Conservation (phyloP, 2,113 vertebrate genomes). For the Ascaphus truei region DNA sequence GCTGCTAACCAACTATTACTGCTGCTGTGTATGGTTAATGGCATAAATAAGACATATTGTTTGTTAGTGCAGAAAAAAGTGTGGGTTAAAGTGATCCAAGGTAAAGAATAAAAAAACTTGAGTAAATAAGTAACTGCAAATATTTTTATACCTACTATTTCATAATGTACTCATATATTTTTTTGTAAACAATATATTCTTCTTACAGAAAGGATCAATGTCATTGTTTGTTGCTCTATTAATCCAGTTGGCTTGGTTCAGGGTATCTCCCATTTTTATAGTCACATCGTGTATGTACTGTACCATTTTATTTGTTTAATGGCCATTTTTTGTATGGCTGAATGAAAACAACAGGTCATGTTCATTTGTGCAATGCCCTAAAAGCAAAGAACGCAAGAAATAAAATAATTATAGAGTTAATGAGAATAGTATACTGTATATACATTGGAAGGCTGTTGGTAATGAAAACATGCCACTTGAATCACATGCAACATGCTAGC, state of each 20-base stretch:
- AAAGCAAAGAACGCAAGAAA: neutral
- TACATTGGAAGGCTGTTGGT: neutral
- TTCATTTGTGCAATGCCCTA: too few species aligned
- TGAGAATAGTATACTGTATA: constrained; percentile 2
- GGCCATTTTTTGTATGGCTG: neutral
- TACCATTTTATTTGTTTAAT: neutral
- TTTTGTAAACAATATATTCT: neutral
- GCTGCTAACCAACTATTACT: too few species aligned
- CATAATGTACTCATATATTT: constrained; percentile 10
- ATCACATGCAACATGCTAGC: neutral
- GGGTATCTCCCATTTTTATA: too few species aligned
- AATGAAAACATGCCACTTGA: neutral
- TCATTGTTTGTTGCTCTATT: too few species aligned
- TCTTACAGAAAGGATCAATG: neutral
- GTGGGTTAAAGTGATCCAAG: neutral
- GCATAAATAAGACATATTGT: too few species aligned
- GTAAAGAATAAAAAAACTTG: neutral
- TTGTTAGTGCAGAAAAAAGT: too few species aligned
- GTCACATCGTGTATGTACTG: too few species aligned
- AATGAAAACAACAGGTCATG: too few species aligned
- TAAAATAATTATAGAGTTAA: neutral
- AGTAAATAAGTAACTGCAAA: neutral
- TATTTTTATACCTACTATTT: constrained; percentile 22
- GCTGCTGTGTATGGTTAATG: too few species aligned
- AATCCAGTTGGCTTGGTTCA: too few species aligned